Percentiles rank a stretch among this genome's conserved stretches.
Conservation (phyloP, 2,797 vertebrate genomes). For the Phoeniculus purpureus region DNA sequence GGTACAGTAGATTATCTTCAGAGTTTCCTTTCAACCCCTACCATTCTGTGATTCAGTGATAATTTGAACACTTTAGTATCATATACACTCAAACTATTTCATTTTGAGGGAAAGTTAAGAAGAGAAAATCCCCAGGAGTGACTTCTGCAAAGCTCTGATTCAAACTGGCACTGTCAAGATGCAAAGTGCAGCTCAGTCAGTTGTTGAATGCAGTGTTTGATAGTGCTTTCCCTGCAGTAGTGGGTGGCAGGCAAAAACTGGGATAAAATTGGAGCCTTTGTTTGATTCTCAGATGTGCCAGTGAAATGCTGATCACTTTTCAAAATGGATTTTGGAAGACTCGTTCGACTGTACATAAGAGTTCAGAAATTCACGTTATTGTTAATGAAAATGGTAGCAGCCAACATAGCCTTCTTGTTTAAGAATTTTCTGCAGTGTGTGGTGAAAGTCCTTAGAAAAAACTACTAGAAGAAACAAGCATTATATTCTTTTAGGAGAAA, state of each 20-base stretch:
- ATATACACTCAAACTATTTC: background rate
- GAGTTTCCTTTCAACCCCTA: no score
- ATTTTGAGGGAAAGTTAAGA: background rate
- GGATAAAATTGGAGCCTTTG: background rate
- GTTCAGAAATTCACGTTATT: background rate
- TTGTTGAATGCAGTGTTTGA: background rate
- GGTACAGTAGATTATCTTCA: no score
- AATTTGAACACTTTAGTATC: background rate
- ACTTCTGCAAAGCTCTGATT: background rate
- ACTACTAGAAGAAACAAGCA: background rate
- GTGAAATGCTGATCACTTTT: background rate
- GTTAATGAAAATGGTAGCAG: background rate
- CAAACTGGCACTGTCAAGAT: background rate
- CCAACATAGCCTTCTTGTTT: background rate
- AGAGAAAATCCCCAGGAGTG: accelerated
- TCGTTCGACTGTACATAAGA: background rate
- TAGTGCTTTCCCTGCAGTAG: background rate
- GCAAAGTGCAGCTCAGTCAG: background rate
- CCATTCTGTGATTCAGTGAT: background rate
- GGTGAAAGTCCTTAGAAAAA: background rate
- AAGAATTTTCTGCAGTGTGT: background rate
- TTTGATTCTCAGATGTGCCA: background rate
- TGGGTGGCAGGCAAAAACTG: background rate
- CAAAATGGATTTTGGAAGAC: background rate
- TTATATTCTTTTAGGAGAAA: background rate